Percentiles rank a stretch among this genome's conserved stretches.
These are phyloP conservation scores for Orientallactaga bullata DNA, from an alignment of 2,113 vertebrate species.

Conservation along the genomic window DNA sequence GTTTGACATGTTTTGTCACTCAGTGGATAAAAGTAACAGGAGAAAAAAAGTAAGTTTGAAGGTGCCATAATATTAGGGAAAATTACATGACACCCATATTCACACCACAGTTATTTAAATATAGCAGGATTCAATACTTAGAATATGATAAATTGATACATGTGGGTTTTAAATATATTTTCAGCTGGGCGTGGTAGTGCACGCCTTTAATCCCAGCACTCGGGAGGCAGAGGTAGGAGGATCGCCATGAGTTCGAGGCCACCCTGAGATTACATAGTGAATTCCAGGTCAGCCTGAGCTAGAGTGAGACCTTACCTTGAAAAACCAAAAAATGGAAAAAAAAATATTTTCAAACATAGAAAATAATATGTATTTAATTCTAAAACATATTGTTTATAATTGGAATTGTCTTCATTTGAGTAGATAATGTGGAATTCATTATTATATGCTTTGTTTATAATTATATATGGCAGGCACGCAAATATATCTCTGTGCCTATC, in stretches of 20 bases:
- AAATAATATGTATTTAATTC: background rate
- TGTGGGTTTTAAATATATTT: background rate
- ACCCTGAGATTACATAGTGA: no score
- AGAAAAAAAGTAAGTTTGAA: background rate
- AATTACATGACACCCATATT: background rate
- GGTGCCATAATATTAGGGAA: background rate
- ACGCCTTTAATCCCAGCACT: no score
- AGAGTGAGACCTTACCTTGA: no score
- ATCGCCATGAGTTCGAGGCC: no score
- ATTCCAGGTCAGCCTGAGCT: no score
- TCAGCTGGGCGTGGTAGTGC: no score
- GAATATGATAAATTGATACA: background rate
- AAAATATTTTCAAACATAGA: background rate
- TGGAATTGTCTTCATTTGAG: background rate
- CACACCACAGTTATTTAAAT: background rate
- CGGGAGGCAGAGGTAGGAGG: no score
- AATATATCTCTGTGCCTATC: background rate
- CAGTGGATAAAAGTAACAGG: background rate
- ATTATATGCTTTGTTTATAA: background rate
- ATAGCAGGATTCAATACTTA: background rate
- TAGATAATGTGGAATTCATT: background rate
- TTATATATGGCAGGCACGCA: no score
- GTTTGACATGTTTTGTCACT: background rate
- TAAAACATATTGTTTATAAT: background rate
- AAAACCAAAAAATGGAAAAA: no score